These are phyloP conservation scores for Stichopus chloronotus DNA, from an alignment of 35 echinoderm and acorn worm genomes.

Conservation along the genomic window DNA sequence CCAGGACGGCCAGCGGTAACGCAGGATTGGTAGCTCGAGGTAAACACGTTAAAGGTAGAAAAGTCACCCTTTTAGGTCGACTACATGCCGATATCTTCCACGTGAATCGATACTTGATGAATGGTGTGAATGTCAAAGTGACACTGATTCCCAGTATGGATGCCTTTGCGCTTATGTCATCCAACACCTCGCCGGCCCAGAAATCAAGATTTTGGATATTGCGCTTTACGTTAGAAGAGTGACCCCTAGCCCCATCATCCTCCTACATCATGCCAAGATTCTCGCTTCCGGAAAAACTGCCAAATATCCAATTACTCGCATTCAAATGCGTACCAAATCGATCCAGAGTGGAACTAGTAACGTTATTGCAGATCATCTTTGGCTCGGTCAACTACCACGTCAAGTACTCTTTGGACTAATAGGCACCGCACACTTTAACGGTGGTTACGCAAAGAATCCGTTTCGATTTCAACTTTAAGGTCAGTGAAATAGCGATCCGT, in stretches of 20 bases:
- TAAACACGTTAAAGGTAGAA: not conserved
- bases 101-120: slow-evolving; percentile 45
- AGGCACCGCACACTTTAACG: slow-evolving; percentile 49
- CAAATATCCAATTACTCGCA: slow-evolving; percentile 5
- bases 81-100: slow-evolving; percentile 59
- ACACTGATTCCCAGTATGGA: slow-evolving; percentile 41
- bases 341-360: not conserved
- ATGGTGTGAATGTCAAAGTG: slow-evolving; percentile 52
- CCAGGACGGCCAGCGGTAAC: slow-evolving; percentile 36
- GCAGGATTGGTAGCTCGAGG: slow-evolving; percentile 17
- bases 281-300: not conserved
- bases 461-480: slow-evolving; percentile 51
- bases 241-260: not conserved
- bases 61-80: slow-evolving; percentile 32
- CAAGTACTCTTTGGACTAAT: slow-evolving; percentile 45
- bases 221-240: slow-evolving; percentile 30
- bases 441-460: slow-evolving; percentile 48
- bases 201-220: slow-evolving; percentile 15
- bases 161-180: slow-evolving; percentile 19
- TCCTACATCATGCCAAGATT: slow-evolving; percentile 13
- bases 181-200: slow-evolving; percentile 21
- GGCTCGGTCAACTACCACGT: slow-evolving; percentile 52
- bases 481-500: not conserved
- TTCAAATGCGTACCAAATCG: slow-evolving; percentile 15
- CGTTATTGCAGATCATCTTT: not conserved